phyloP scores from a whole-genome alignment of 1,140 invertebrate genomes.

The Saxidomus purpurata region DNA sequence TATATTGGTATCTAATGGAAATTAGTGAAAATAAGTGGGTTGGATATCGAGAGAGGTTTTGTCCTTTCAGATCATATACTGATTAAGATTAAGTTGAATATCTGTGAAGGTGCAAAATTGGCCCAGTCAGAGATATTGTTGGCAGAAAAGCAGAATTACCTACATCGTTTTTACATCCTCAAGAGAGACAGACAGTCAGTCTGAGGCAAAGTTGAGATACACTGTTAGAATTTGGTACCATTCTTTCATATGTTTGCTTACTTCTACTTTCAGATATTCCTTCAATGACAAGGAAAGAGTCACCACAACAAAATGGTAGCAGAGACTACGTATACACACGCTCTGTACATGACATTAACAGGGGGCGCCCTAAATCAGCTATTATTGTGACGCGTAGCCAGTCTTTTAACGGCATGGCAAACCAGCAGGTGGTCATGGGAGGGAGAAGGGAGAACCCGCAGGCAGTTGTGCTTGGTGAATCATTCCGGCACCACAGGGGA shows the following conservation, averaged over 20 bases:
- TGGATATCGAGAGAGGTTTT: too few relatives aligned
- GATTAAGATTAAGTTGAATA: too few relatives aligned
- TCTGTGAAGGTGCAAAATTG: too few relatives aligned
- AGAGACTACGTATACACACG: conserved; percentile 28
- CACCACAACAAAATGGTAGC: conserved; percentile 57
- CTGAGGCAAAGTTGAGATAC: too few relatives aligned
- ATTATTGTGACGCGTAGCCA: conserved; percentile 79
- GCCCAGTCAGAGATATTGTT: too few relatives aligned
- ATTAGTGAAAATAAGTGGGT: too few relatives aligned
- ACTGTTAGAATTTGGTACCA: too few relatives aligned
- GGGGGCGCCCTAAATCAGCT: conserved; percentile 54
- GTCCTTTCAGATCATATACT: too few relatives aligned
- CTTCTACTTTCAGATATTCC: conserved; percentile 68
- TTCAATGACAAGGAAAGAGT: conserved; percentile 74
- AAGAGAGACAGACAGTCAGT: too few relatives aligned
- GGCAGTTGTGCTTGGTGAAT: conserved; percentile 79
- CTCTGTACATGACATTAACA: conserved; percentile 30
- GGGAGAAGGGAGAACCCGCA: conserved; percentile 59
- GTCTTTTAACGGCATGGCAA: conserved; percentile 82
- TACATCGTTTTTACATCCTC: too few relatives aligned
- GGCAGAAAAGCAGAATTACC: too few relatives aligned
- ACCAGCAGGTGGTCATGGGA: conserved; percentile 28
- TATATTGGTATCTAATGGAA: too few relatives aligned
- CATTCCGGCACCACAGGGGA: conserved; percentile 71
- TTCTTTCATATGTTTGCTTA: background rate